Base-by-base conservation (phyloP, 2,888 invertebrate genomes). In the Drosophila kambysellisi region DNA sequence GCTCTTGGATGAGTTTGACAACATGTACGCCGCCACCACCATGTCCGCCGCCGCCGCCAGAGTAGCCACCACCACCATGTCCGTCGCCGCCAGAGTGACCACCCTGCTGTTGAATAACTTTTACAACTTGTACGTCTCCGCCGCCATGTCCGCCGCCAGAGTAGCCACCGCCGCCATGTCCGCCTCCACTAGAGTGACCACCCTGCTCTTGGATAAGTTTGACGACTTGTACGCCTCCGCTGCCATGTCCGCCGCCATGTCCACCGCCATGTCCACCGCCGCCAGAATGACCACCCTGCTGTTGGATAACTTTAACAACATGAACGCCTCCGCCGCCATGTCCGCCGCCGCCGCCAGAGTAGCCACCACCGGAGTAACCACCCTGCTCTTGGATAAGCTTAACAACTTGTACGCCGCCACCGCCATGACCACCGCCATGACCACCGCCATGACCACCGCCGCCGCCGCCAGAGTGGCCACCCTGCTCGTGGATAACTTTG, bases 301-400 rank as follows among this genome's bases (percentile, higher is more conserved):
- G 59, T 43, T 84, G 72, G 48, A 84, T 70, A 7, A 76, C 43
- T 41, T 87, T 88, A 54, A 91, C 83, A 25, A 91, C 78, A 35
- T 89, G 90, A 1, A 83, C 76, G 9, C 65, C 70, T 3, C 67
- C 70, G 6, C 66, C n/a, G 0, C 25, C 20, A 3, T 46, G 20
- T 12, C 43, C 43, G 4, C 43, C 41, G 11, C 50, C 53, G 7
- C 69, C 71, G 6, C 75, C 72, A 41, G 25, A 25, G 25, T 25
- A 25, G 25, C 25, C 25, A 25, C 69, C 57, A 25, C 60, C 51
- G 20, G 48, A 64, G 46, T 70, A 63, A 35, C 70, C 66, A 9
- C 80, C 86, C 50, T 89, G 86, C 43, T 89, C 79, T 43, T 84
- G 90, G 48, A 84, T 79, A 4, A 76, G 65, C 39, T 86, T 88